These are phyloP conservation scores for Heteromormyrus szaboi DNA, from an alignment of 2,797 vertebrate genomes.

Conservation along the genomic window DNA sequence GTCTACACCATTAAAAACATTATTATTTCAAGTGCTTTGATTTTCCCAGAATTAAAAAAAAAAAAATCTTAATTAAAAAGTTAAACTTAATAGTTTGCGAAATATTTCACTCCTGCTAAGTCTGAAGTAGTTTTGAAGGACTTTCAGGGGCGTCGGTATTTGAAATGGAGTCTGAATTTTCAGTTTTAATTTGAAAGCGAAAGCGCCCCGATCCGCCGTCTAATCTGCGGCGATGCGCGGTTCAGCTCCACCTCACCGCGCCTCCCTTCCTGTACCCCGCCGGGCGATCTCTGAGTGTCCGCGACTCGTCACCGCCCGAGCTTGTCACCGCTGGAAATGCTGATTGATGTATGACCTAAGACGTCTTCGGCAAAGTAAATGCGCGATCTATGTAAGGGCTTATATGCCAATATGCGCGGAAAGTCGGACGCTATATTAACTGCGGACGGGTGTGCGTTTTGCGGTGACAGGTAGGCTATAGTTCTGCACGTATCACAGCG, in stretches of 20 bases:
- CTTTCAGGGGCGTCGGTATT: not conserved
- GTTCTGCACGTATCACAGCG: not conserved
- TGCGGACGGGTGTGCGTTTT: not conserved
- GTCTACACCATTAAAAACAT: not conserved
- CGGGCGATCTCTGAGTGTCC: not conserved
- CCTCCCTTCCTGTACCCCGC: not conserved
- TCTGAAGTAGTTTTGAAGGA: not conserved
- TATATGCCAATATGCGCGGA: not conserved
- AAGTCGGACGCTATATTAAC: not conserved
- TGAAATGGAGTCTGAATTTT: conserved; percentile 45
- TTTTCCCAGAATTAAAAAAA: not conserved
- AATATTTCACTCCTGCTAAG: not conserved
- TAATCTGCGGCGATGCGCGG: not conserved
- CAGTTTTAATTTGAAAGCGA: conserved; percentile 5
- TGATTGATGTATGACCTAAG: conserved; percentile 83
- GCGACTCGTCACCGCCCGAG: conserved; percentile 51
- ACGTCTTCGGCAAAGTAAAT: conserved; percentile 54
- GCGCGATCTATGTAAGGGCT: not conserved
- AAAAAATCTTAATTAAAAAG: not conserved
- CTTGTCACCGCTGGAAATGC: conserved; percentile 77
- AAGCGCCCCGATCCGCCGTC: not conserved
- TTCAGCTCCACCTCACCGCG: not conserved
- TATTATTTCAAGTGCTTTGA: not conserved
- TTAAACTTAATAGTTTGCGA: not conserved
- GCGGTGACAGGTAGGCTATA: not conserved